phyloP scores from a whole-genome alignment of 92 coral and sea anemone species.

The Anthopleura xanthogrammica region DNA sequence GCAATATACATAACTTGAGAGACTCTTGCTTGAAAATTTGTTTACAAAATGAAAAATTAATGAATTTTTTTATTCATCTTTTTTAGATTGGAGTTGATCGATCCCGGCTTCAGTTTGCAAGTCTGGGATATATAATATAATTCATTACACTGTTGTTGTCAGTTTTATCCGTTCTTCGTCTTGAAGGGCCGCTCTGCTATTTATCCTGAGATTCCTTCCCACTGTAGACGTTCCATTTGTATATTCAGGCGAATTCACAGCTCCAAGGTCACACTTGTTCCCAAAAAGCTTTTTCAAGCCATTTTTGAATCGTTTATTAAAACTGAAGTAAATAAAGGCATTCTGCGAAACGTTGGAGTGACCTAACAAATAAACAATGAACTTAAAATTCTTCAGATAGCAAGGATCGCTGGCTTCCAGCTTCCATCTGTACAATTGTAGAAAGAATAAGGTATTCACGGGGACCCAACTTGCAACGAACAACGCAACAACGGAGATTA shows the following conservation, averaged over 20 bases:
- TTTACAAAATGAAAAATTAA: no score
- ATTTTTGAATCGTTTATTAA: slow-evolving; percentile 29
- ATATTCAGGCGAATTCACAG: not conserved
- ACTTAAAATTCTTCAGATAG: not conserved
- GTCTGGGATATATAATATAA: no score
- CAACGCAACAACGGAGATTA: slow-evolving; percentile 46
- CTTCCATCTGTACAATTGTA: slow-evolving; percentile 7
- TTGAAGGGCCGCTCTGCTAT: not conserved
- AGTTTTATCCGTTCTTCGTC: not conserved
- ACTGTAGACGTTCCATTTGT: not conserved
- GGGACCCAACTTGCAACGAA: slow-evolving; percentile 50
- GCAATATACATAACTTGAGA: no score
- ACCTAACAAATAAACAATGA: slow-evolving; percentile 28
- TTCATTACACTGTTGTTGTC: not conserved
- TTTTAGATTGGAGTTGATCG: no score
- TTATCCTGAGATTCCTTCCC: not conserved
- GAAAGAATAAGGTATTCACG: slow-evolving; percentile 5
- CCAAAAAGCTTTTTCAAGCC: slow-evolving; percentile 19
- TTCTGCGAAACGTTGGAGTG: slow-evolving; percentile 53
- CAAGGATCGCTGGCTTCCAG: not conserved
- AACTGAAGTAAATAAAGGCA: slow-evolving; percentile 51
- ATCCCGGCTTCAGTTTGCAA: no score
- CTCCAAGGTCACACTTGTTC: not conserved
- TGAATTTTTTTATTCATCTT: no score
- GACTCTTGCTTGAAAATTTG: no score